Evolutionary conservation across 2,113 vertebrate genomes (phyloP), one percentile per base, ranked within the genome.

Genomic region (Arothron firmamentum): DNA sequence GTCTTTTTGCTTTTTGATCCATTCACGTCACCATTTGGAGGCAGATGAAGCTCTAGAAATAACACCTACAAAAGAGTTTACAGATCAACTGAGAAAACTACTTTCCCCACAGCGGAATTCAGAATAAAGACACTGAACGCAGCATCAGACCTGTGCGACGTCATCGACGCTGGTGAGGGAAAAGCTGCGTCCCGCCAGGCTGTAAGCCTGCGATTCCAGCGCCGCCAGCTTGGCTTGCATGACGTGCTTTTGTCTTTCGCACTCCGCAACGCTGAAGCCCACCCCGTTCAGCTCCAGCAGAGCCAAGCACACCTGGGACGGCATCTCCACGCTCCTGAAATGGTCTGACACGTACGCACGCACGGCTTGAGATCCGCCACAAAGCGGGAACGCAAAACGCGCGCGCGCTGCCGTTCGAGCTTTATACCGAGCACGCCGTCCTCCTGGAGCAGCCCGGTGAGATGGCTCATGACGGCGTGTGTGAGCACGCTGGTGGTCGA

Each of bases 231-330:
- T 98, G 67, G 95, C 94, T 75, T 97, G 92, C 95, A 98, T 94
- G 54, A 97, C 85, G 3, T 93, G 92, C 53, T 97, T 98, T 84
- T 98, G 97, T 10, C 89, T 88, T 77, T 99, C 96, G 2, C 92
- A 95, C 16, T 94, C 96, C 7, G 84, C 56, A 0, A 88, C 86
- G 52, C 96, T 99, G 88, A 99, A 99, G 25, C 97, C 97, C 1
- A 99, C 85, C 47, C 97, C 97, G 28, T 98, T 99, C 70, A 99
- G 80, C 83, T 99, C 96, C 79, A 99, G 74, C 77, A 98, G 88
- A 20, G 93, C 94, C 88, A 99, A 80, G 77, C 94, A 96, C 57
- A 95, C 92, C 70, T 94, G 97, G 2, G 86, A 92, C 1, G 94
- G 96, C 96, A 99, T 99, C 88, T 99, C 97, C 52, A 94, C 88